A percentile compares a stretch with the other conserved stretches of the same genome.
Conservation (phyloP, 2,888 invertebrate genomes). For the Volucella inanis region DNA sequence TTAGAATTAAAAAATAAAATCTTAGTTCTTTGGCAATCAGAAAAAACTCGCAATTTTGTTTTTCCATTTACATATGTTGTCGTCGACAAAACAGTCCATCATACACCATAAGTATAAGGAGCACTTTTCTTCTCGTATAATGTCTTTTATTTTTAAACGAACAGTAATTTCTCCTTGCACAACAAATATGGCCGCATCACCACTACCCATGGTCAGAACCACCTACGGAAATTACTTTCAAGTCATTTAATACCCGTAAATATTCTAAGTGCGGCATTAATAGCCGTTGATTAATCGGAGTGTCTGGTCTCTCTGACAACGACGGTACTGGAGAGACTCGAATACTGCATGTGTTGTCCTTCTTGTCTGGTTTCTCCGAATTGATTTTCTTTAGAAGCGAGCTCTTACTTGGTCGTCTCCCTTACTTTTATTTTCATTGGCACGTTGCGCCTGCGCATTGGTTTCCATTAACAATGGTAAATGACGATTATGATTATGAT, state of each 20-base stretch:
- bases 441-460: constrained; percentile 48
- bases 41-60: too few relatives aligned
- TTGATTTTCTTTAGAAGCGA: constrained; percentile 71
- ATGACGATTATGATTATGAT: constrained; percentile 28
- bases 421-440: constrained; percentile 68
- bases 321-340: constrained; percentile 41
- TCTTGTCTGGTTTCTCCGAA: constrained; percentile 65
- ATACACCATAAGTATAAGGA: too few relatives aligned
- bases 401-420: constrained; percentile 63
- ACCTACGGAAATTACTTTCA: constrained; percentile 72
- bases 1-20: too few relatives aligned
- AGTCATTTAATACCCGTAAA: constrained; percentile 81
- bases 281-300: constrained; percentile 83
- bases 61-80: too few relatives aligned
- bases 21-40: too few relatives aligned
- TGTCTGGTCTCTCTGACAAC: constrained; percentile 76
- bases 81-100: too few relatives aligned
- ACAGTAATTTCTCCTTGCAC: constrained; percentile 50
- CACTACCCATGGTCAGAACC: constrained; percentile 70
- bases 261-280: constrained; percentile 82
- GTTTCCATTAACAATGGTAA: constrained; percentile 64
- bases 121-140: constrained; percentile 35
- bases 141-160: constrained; percentile 41
- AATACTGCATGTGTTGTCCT: constrained; percentile 46
- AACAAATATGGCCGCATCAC: constrained; percentile 33